Base-by-base conservation (phyloP, 2,888 invertebrate genomes). In the Lasius platythorax region DNA sequence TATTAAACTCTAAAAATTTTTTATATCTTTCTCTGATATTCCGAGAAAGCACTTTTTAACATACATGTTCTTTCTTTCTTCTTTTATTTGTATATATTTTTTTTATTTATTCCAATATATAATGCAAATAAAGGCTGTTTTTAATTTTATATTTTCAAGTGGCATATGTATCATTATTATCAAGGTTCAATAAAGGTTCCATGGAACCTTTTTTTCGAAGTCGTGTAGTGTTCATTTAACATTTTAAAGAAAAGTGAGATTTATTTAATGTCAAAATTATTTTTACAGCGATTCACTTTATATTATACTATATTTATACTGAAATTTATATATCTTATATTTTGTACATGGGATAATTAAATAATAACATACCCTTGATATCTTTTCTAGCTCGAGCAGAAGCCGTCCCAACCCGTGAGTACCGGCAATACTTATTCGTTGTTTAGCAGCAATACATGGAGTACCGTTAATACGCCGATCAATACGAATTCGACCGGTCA, bases 361-460 rank as follows among this genome's bases (percentile, higher is more conserved):
- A 50, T n/a, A 37, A 78, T 64, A 46, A 46, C 8, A 43, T 33
- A 23, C 50, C 30, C 11, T 50, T 33, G 3, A n/a, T 70, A 33
- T 76, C n/a, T 76, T 61, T 12, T 87, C 28, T 86, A 96, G 95
- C 85, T 95, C 95, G 15, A 95, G 94, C 3, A 89, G 95, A 89
- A 95, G 92, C 87, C 95, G 90, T 81, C 95, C 94, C 87, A 94
- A 93, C 18, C 91, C 37, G 79, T 88, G 28, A 91, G 74, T 50
- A 88, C 93, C 5, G 95, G 95, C 89, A 96, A 95, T 88, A 96
- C 96, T 15, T 96, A 96, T 93, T 96, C 96, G 8, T 92, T 96
- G 92, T 96, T 96, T 94, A 96, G 96, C 94, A 96, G 93, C 61
- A 93, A 93, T 64, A 88, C 92, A 5, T 93, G 94, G 93, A 90